These are phyloP conservation scores for Notothenia coriiceps DNA, from an alignment of 2,113 vertebrate species.

Conservation along the genomic window DNA sequence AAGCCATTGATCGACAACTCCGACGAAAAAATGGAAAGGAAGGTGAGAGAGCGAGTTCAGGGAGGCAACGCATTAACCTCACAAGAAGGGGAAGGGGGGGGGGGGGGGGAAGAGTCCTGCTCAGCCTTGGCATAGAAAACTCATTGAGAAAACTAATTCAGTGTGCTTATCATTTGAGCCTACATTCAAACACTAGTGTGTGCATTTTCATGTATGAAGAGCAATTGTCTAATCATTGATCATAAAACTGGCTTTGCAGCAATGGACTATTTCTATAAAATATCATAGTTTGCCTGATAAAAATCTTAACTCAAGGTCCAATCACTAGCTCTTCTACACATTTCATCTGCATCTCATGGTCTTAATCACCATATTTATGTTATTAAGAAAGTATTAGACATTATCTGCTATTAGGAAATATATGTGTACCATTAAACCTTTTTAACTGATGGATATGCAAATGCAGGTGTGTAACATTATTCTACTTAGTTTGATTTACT, in stretches of 20 bases:
- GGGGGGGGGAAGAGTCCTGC: not conserved
- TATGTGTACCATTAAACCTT: not conserved
- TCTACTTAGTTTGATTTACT: not conserved
- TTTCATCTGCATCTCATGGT: too few relatives aligned
- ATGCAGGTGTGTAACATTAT: not conserved
- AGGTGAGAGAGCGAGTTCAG: constrained; percentile 8
- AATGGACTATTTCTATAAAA: not conserved
- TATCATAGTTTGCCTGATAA: not conserved
- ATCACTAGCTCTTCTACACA: not conserved
- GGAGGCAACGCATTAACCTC: constrained; percentile 3
- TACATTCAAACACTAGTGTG: not conserved
- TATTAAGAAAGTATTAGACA: too few relatives aligned
- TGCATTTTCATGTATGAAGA: not conserved
- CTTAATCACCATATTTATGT: not conserved
- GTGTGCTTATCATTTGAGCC: not conserved
- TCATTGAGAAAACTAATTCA: not conserved
- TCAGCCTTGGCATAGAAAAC: not conserved
- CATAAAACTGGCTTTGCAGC: not conserved
- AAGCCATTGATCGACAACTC: constrained; percentile 37
- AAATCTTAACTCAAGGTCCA: not conserved
- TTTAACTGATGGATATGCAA: constrained; percentile 3
- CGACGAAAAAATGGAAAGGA: constrained; percentile 16
- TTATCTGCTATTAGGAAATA: too few relatives aligned
- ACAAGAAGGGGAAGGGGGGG: not conserved
- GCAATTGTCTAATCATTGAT: not conserved